A percentile compares a stretch with the other conserved stretches of the same genome.
Conservation (phyloP, 1,140 invertebrate genomes). For the Drosophila punjabiensis region DNA sequence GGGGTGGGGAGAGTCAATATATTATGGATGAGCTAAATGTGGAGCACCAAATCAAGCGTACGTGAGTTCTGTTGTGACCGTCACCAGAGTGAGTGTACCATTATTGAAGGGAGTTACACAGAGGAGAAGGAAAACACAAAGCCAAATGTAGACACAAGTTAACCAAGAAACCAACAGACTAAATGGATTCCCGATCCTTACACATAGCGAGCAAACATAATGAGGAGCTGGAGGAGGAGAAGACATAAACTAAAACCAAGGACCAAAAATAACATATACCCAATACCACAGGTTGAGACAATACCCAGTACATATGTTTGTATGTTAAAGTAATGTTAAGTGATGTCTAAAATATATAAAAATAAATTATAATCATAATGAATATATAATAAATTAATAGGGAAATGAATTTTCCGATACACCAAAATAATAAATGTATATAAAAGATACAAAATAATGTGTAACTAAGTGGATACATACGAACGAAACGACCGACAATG, state of each 20-base stretch:
- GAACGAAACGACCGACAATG: constrained; percentile 66
- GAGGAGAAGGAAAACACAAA: constrained; percentile 28
- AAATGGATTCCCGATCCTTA: constrained; percentile 13
- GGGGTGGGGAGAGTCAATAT: constrained; percentile 21
- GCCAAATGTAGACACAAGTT: constrained; percentile 47
- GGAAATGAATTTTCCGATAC: constrained; percentile 18
- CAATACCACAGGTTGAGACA: constrained; percentile 35
- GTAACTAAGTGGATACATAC: constrained; percentile 53
- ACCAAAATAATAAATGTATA: constrained; percentile 11
- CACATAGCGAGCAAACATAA: constrained; percentile 29
- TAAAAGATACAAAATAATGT: constrained; percentile 4
- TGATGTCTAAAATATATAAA: constrained; percentile 12
- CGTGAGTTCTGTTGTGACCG: constrained; percentile 62
- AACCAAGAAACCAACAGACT: constrained; percentile 48
- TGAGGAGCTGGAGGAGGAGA: constrained; percentile 16
- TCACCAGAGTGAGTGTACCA: constrained; percentile 67
- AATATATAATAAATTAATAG: constrained; percentile 6
- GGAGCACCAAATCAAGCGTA: constrained; percentile 64
- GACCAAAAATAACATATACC: constrained; percentile 43
- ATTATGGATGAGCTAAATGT: constrained; percentile 44
- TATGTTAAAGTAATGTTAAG: constrained; percentile 19
- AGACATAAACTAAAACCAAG: constrained; percentile 49
- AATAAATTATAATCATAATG: constrained; percentile 9
- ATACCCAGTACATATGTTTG: constrained; percentile 23
- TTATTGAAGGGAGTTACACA: constrained; percentile 25